Base-by-base conservation (phyloP, 2,888 invertebrate species). In the Lasioglossum oenotherae region DNA sequence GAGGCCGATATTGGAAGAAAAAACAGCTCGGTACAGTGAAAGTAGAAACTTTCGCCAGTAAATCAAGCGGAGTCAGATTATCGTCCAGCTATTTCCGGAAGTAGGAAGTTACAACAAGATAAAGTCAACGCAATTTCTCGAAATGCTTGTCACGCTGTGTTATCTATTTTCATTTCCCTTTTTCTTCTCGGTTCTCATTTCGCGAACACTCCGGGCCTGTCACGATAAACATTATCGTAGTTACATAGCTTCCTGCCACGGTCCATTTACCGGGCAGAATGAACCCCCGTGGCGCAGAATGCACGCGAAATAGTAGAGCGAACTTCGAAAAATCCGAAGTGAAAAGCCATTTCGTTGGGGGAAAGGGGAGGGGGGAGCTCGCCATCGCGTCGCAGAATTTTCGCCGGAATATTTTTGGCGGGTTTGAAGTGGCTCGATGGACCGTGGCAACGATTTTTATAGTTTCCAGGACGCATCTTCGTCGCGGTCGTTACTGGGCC, bases 261-360 rank as follows among this genome's bases (percentile, higher is more conserved):
- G 31, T 38, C 74, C 60, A 83, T 83, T 81, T 49, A n/a, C 31
- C 19, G 46, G 10, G 19, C 27, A 27, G 60, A 72, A 64, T 72
- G 60, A 75, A 75, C 64, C 71, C 69, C 53, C 71, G 19, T 8
- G 64, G 8, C 31, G 64, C 31, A 31, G 31, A 31, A 46, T 19
- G 16, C n/a, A 16, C 46, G 49, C 8, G 27, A 31, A 41, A 12
- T 12, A n/a, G 35, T 12, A 46, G 10, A 64, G 64, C 14, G 31
- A 38, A 69, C 4, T 49, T 49, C 27, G 44, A 27, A 19, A 78
- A 71, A 71, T 71, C 38, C 69, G 49, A 71, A 12, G 38, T 41
- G 2, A 27, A 71, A 75, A 27, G 38, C 75, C 27, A 19, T 41
- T 75, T 41, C 57, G 12, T 27, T 12, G 60, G 8, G 8, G 4